Conservation (phyloP, 2,113 vertebrate genomes). For the Coptodon bakossiorum region DNA sequence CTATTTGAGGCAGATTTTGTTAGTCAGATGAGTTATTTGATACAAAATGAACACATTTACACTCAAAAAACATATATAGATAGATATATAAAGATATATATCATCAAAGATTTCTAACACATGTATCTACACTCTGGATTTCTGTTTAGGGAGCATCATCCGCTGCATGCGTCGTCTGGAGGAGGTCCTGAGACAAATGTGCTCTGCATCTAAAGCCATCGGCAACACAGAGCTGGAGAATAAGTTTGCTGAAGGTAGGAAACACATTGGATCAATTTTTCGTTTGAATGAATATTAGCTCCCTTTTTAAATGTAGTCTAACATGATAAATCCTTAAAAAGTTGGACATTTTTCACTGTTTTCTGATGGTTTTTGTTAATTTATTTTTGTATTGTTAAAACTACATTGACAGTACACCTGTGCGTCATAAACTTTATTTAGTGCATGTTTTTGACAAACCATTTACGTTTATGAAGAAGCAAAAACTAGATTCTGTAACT, state of each 20-base stretch:
- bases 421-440: background rate
- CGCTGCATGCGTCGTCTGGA: constrained; percentile 95
- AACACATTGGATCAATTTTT: background rate
- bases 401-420: background rate
- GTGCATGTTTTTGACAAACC: background rate
- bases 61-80: fast-evolving
- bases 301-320: background rate
- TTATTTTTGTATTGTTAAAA: background rate
- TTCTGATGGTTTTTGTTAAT: background rate
- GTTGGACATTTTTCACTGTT: background rate
- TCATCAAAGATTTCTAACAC: background rate
- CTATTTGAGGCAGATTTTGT: background rate
- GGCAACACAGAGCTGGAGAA: constrained; percentile 98
- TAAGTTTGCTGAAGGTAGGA: constrained; percentile 91
- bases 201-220: constrained; percentile 96
- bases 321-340: background rate
- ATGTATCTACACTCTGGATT: background rate
- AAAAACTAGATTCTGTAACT: background rate
- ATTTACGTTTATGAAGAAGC: background rate
- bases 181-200: constrained; percentile 95
- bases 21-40: background rate
- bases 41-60: background rate
- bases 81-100: background rate
- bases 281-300: background rate
- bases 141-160: constrained; percentile 86